Conservation (phyloP, 2,888 invertebrate genomes). For the Dolichopus griseipennis region DNA sequence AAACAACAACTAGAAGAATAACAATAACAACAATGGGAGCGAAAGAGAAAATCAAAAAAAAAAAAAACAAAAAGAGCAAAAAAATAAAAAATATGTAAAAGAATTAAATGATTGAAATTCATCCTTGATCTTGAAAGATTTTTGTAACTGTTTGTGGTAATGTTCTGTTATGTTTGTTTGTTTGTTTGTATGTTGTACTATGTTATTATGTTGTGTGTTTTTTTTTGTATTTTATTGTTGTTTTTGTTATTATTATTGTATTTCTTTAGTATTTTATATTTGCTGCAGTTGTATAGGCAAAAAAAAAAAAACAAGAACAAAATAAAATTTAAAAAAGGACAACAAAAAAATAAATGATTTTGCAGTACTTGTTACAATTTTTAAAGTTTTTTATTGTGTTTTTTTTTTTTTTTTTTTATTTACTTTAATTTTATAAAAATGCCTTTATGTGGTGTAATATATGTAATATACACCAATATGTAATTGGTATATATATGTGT, state of each 20-base stretch:
- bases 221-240: too few species aligned
- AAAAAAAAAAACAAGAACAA: not conserved
- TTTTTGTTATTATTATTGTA: too few species aligned
- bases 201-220: too few species aligned
- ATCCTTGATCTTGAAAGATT: constrained; percentile 11
- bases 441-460: too few species aligned
- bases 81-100: too few species aligned
- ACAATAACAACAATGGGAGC: constrained; percentile 20
- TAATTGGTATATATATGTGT: too few species aligned
- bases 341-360: not conserved
- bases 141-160: not conserved
- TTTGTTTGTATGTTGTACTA: too few species aligned
- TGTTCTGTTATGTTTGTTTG: not conserved
- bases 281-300: not conserved
- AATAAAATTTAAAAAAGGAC: too few species aligned
- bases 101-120: not conserved
- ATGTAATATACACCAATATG: too few species aligned
- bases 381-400: not conserved
- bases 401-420: too few species aligned
- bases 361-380: not conserved
- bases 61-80: not conserved
- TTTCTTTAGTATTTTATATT: too few species aligned
- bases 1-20: constrained; percentile 6
- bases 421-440: too few species aligned
- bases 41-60: constrained; percentile 10